A percentile compares a stretch with the other conserved stretches of the same genome.
phyloP scores from a whole-genome alignment of 2,888 invertebrate genomes.

The Sacculina carcini region DNA sequence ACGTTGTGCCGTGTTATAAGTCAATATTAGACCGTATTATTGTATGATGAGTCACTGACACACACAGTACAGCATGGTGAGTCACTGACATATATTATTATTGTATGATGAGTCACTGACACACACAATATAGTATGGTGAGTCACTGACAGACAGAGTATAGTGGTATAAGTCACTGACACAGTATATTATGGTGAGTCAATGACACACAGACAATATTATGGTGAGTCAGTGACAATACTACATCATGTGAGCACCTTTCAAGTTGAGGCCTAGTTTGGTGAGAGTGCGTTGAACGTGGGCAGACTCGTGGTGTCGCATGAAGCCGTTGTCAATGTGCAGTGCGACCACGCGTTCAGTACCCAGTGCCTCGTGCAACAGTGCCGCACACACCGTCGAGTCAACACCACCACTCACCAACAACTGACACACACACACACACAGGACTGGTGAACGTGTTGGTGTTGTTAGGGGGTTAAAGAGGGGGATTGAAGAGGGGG shows the following conservation, averaged over 20 bases:
- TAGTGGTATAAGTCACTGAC: not conserved
- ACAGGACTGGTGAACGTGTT: slow-evolving; percentile 4
- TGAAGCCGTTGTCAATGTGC: slow-evolving; percentile 96
- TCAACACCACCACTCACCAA: slow-evolving; percentile 94
- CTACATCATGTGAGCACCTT: slow-evolving; percentile 23
- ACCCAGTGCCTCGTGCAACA: slow-evolving; percentile 64
- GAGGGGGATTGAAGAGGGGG: too few relatives aligned
- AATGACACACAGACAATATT: not conserved
- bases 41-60: too few relatives aligned
- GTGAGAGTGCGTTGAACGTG: slow-evolving; percentile 59
- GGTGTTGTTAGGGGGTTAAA: not conserved
- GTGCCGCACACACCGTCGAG: slow-evolving; percentile 94
- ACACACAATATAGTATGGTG: not conserved
- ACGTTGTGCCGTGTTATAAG: slow-evolving; percentile 4
- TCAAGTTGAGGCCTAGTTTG: slow-evolving; percentile 53
- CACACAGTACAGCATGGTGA: slow-evolving; percentile 4
- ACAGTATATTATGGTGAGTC: not conserved
- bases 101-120: too few relatives aligned
- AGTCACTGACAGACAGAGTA: not conserved
- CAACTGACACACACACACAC: slow-evolving; percentile 32
- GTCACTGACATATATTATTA: not conserved
- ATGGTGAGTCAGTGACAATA: not conserved
- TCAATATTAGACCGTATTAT: not conserved
- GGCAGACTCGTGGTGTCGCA: slow-evolving; percentile 81
- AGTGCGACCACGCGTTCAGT: slow-evolving; percentile 65